phyloP scores from a whole-genome alignment of 2,113 vertebrate genomes.

The Macrotis lagotis region DNA sequence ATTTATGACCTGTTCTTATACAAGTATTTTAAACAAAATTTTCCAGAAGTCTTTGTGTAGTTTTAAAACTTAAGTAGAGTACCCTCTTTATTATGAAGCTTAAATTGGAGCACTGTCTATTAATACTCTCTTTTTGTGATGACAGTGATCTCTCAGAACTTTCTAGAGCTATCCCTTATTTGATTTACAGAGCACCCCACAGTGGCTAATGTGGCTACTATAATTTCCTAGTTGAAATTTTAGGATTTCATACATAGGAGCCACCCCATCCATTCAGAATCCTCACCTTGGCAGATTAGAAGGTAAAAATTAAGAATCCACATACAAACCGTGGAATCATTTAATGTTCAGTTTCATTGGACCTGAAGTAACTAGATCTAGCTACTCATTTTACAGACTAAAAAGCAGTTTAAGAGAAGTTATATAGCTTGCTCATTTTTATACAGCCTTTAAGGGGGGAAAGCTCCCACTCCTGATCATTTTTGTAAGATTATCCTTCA shows the following conservation, averaged over 20 bases:
- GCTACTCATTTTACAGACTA: background rate
- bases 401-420: background rate
- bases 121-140: background rate
- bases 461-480: background rate
- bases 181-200: background rate
- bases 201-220: background rate
- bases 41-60: background rate
- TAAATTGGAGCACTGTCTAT: background rate
- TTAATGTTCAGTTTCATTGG: background rate
- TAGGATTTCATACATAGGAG: background rate
- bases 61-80: background rate
- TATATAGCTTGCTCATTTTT: background rate
- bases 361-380: background rate
- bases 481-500: background rate
- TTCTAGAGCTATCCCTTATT: background rate
- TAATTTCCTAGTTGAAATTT: background rate
- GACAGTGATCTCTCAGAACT: background rate
- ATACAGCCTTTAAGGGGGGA: background rate
- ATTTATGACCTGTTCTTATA: background rate
- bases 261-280: background rate
- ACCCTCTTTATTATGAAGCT: background rate
- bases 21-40: background rate
- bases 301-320: background rate
- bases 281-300: background rate
- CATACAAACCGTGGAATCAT: background rate